These are phyloP conservation scores for Conchocele bisecta DNA, from an alignment of 2,888 invertebrate genomes.

Conservation along the genomic window DNA sequence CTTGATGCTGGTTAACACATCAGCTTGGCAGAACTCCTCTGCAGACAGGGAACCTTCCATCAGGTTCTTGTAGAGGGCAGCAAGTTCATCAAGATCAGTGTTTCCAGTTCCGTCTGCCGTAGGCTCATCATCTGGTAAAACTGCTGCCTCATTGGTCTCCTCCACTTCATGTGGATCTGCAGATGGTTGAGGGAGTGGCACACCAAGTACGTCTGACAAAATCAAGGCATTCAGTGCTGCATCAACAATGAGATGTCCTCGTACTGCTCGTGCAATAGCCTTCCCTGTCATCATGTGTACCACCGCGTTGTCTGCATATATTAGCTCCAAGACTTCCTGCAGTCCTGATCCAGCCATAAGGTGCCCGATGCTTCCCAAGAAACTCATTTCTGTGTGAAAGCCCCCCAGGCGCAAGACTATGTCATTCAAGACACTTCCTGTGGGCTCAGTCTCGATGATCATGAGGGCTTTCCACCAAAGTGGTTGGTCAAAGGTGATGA, in stretches of 20 bases:
- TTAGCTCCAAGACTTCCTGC: conserved; percentile 51
- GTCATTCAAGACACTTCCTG: conserved; percentile 11
- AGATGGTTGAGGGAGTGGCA: not conserved
- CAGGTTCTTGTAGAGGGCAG: not conserved
- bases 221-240: conserved; percentile 24
- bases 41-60: not conserved
- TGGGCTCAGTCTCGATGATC: not conserved
- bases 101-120: not conserved
- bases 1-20: not conserved
- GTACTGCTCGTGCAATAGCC: conserved; percentile 47
- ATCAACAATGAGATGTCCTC: conserved; percentile 56
- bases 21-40: not conserved
- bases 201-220: not conserved
- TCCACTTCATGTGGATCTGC: not conserved
- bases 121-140: not conserved
- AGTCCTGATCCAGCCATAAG: conserved; percentile 59
- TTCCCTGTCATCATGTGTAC: conserved; percentile 59
- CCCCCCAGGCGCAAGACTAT: conserved; percentile 44
- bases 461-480: conserved; percentile 19
- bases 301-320: conserved; percentile 61
- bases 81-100: not conserved
- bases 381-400: conserved; percentile 56
- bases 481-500: conserved; percentile 21
- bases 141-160: not conserved
- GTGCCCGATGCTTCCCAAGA: conserved; percentile 60